phyloP scores from a whole-genome alignment of 1,140 invertebrate species.

The Diorhabda carinulata region DNA sequence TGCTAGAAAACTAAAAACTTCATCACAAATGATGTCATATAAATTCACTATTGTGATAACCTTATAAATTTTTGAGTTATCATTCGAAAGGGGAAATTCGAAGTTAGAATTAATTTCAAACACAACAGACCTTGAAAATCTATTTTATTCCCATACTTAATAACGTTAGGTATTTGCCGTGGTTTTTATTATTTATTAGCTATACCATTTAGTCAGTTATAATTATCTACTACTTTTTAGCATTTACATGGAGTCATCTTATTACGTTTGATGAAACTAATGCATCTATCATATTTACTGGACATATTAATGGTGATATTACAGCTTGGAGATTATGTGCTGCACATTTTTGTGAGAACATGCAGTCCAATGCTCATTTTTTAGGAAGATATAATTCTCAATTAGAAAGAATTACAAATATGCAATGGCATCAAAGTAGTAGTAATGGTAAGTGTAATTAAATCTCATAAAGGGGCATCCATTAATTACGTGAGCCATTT shows the following conservation, averaged over 20 bases:
- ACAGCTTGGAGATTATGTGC: constrained; percentile 32
- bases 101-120: too few relatives aligned
- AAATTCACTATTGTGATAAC: too few relatives aligned
- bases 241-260: constrained; percentile 33
- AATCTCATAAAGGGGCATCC: neutral
- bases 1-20: too few relatives aligned
- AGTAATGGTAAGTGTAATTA: constrained; percentile 25
- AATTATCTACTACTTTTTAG: constrained; percentile 21
- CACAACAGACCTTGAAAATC: too few relatives aligned
- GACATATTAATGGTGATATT: constrained; percentile 32
- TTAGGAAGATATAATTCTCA: constrained; percentile 23
- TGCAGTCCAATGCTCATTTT: constrained; percentile 18
- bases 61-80: too few relatives aligned
- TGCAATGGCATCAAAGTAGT: constrained; percentile 30
- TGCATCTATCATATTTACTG: constrained; percentile 32
- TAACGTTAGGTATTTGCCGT: too few relatives aligned
- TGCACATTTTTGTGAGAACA: constrained; percentile 8
- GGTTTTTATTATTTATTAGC: neutral
- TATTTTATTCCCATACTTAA: too few relatives aligned
- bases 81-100: too few relatives aligned
- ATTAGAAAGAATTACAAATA: constrained; percentile 22
- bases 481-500: too few relatives aligned
- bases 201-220: too few relatives aligned
- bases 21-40: too few relatives aligned
- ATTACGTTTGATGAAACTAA: constrained; percentile 13